Evolutionary conservation across 2,113 vertebrate species (phyloP).

Genomic region (Gambusia holbrooki): DNA sequence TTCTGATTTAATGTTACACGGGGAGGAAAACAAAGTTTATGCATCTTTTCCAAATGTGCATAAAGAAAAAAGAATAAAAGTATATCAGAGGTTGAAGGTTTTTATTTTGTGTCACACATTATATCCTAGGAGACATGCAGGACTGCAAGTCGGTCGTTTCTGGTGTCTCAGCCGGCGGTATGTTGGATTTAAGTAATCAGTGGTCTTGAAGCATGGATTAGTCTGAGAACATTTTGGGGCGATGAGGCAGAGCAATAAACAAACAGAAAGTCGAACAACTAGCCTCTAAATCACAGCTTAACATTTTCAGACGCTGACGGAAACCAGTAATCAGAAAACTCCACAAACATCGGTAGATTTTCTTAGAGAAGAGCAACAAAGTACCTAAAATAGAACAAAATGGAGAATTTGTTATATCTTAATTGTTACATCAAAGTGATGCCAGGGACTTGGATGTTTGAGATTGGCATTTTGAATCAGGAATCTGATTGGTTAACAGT

Average conservation of each 20-base stretch:
- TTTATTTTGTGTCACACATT: slow-evolving; percentile 77
- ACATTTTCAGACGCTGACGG: slow-evolving; percentile 68
- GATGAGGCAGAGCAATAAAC: background rate
- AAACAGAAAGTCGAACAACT: slow-evolving; percentile 21
- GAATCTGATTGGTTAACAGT: slow-evolving; percentile 46
- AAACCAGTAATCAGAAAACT: slow-evolving; percentile 33
- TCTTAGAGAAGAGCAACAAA: too few relatives aligned
- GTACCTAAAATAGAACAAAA: background rate
- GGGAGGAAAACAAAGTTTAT: background rate
- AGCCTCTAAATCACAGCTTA: slow-evolving; percentile 73
- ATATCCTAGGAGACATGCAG: slow-evolving; percentile 77
- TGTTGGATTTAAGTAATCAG: slow-evolving; percentile 59
- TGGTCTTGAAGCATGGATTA: slow-evolving; percentile 56
- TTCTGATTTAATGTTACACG: background rate
- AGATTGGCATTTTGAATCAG: background rate
- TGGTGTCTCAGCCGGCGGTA: slow-evolving; percentile 61
- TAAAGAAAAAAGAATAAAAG: background rate
- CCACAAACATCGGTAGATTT: background rate
- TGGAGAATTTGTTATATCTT: background rate
- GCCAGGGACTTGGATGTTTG: background rate
- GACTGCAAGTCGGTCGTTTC: slow-evolving; percentile 74
- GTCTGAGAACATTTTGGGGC: slow-evolving; percentile 45
- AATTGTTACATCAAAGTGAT: too few relatives aligned
- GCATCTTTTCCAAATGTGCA: background rate
- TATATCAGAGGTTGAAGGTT: slow-evolving; percentile 63